Evolutionary conservation across 2,797 vertebrate genomes (phyloP).

Genomic region (Protosalanx chinensis): DNA sequence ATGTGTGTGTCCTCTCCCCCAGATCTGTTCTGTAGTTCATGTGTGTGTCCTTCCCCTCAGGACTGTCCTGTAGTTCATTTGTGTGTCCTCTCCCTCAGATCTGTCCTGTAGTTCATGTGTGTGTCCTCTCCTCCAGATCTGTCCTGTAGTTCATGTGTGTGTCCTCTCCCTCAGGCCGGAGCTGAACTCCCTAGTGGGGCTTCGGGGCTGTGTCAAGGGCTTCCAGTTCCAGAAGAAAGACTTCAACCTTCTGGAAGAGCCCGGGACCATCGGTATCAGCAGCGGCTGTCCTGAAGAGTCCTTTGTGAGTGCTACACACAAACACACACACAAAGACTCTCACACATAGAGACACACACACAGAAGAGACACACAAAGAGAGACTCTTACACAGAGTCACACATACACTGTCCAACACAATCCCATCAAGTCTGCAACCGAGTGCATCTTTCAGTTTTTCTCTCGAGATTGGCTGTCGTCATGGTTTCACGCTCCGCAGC

Average conservation of each 20-base stretch:
- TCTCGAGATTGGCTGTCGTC: not conserved
- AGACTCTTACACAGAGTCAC: not conserved
- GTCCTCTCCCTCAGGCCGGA: conserved; percentile 66
- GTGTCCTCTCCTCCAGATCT: not conserved
- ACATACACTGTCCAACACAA: not conserved
- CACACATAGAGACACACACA: conserved; percentile 1
- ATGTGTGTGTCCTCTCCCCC: not conserved
- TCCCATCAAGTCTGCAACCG: not conserved
- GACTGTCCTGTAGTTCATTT: too few relatives aligned
- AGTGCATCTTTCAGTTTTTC: not conserved
- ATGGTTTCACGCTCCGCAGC: conserved; percentile 10
- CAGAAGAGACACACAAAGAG: not conserved
- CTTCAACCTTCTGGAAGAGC: conserved; percentile 93
- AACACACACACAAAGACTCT: not conserved
- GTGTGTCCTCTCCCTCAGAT: too few relatives aligned
- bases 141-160: not conserved
- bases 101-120: too few relatives aligned
- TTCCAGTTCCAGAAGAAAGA: conserved; percentile 99
- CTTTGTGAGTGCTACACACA: conserved; percentile 74
- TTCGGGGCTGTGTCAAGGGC: conserved; percentile 94
- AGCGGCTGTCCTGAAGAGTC: conserved; percentile 95
- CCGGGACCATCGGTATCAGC: conserved; percentile 92
- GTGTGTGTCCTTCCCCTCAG: not conserved
- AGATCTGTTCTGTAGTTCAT: conserved; percentile 51
- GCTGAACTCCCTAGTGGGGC: conserved; percentile 74